Conservation (phyloP, 92 coral and sea anemone genomes). For the Scolanthus callimorphus region DNA sequence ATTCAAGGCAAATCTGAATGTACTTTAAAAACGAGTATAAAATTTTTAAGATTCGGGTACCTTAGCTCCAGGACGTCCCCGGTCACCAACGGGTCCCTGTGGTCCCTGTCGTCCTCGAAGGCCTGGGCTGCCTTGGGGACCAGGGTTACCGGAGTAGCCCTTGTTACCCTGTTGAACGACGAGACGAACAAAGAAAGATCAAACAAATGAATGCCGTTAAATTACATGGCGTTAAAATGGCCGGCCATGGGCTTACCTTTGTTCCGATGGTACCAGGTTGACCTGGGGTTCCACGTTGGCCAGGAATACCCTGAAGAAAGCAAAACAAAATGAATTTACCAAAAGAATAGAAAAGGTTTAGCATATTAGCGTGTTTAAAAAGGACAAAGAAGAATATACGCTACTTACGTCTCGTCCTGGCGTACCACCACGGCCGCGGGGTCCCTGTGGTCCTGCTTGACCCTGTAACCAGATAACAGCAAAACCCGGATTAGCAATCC, state of each 20-base stretch:
- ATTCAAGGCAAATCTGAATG: no score
- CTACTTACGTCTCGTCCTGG: constrained; percentile 49
- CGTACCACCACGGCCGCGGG: constrained; percentile 37
- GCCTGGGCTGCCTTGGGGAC: constrained; percentile 24
- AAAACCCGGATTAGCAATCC: no score
- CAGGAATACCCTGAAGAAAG: constrained; percentile 51
- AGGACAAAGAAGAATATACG: no score
- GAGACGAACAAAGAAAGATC: not conserved
- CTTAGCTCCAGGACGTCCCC: constrained; percentile 28
- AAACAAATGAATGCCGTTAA: not conserved
- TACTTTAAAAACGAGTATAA: no score
- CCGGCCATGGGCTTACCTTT: constrained; percentile 14
- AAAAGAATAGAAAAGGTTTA: no score
- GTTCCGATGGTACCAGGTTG: constrained; percentile 48
- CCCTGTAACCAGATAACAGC: no score
- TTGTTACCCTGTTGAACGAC: constrained; percentile 30
- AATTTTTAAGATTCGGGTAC: no score
- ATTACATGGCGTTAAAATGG: no score
- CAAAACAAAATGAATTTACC: no score
- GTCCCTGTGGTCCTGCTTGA: no score
- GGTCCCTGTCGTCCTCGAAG: constrained; percentile 53
- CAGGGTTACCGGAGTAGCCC: constrained; percentile 18
- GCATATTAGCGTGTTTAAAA: no score
- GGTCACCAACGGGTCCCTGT: constrained; percentile 51
- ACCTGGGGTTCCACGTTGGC: constrained; percentile 58